Conservation (phyloP, 2,888 invertebrate genomes). For the Coronaproctus castanopsis region DNA sequence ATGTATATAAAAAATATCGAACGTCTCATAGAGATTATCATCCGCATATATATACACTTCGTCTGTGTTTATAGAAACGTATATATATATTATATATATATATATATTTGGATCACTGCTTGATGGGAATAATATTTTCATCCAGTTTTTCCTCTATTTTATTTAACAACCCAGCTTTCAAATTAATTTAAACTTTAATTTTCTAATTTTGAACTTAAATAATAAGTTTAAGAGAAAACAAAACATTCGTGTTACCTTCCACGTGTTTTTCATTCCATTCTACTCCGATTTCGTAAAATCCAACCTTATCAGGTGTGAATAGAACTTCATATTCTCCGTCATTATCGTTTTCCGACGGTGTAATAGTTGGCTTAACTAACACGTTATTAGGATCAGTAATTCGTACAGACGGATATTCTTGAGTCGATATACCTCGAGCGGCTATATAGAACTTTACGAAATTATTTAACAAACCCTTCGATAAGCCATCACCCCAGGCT, state of each 20-base stretch:
- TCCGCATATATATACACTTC: too few species aligned
- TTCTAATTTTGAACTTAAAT: too few species aligned
- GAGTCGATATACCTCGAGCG: slow-evolving; percentile 15
- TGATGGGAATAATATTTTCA: too few species aligned
- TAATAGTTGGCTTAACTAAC: slow-evolving; percentile 26
- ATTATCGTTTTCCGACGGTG: slow-evolving; percentile 24
- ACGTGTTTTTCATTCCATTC: slow-evolving; percentile 32
- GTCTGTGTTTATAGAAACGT: too few species aligned
- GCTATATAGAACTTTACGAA: slow-evolving; percentile 14
- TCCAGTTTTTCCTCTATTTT: too few species aligned
- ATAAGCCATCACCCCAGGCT: slow-evolving; percentile 38
- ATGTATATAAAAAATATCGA: too few species aligned
- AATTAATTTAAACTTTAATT: too few species aligned
- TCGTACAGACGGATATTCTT: slow-evolving; percentile 28
- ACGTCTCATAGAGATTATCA: too few species aligned
- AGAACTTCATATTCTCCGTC: slow-evolving; percentile 66
- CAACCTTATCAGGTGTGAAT: slow-evolving; percentile 78
- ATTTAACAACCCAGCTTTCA: too few species aligned
- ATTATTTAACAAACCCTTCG: slow-evolving; percentile 23
- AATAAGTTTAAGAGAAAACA: too few species aligned
- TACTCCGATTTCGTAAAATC: slow-evolving; percentile 72
- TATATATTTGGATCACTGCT: too few species aligned
- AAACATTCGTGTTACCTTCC: slow-evolving; percentile 36
- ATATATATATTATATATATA: too few species aligned
- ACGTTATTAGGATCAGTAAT: slow-evolving; percentile 39